Evolutionary conservation across 2,888 invertebrate genomes (phyloP).

Genomic region (Microctonus aethiopoides): DNA sequence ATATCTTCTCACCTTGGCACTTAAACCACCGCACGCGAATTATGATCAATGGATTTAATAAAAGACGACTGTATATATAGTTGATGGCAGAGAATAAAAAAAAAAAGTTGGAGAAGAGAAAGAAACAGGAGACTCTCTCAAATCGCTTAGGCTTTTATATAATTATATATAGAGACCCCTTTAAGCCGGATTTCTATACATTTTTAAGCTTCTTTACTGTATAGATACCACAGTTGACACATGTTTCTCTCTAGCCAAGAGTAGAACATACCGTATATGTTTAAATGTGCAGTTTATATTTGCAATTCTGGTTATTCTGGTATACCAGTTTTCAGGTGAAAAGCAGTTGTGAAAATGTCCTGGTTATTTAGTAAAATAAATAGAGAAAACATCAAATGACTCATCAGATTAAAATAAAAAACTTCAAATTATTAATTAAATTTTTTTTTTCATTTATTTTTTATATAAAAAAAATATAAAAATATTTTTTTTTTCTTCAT

Average conservation of each 20-base stretch:
- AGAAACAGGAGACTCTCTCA: background rate
- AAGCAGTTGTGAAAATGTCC: slow-evolving; percentile 58
- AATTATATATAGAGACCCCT: slow-evolving; percentile 35
- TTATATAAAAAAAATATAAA: background rate
- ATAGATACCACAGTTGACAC: slow-evolving; percentile 14
- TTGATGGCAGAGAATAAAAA: background rate
- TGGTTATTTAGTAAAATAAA: slow-evolving; percentile 6
- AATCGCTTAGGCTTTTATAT: slow-evolving; percentile 32
- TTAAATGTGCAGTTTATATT: slow-evolving; percentile 1
- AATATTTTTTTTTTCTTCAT: too few species aligned
- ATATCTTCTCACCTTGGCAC: slow-evolving; percentile 15
- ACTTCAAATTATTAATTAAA: background rate
- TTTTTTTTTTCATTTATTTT: background rate
- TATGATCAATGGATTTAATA: slow-evolving; percentile 6
- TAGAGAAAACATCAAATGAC: background rate
- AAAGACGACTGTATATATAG: background rate
- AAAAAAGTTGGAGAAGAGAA: background rate
- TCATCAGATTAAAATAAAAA: background rate
- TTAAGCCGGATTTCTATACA: slow-evolving; percentile 45
- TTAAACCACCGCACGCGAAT: slow-evolving; percentile 24
- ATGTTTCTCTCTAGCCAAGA: slow-evolving; percentile 18
- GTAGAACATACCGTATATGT: background rate
- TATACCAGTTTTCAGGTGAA: slow-evolving; percentile 54
- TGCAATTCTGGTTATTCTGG: slow-evolving; percentile 50
- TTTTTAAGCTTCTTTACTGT: slow-evolving; percentile 39